phyloP scores from a whole-genome alignment of 2,888 invertebrate species.

The Dione vanillae region DNA sequence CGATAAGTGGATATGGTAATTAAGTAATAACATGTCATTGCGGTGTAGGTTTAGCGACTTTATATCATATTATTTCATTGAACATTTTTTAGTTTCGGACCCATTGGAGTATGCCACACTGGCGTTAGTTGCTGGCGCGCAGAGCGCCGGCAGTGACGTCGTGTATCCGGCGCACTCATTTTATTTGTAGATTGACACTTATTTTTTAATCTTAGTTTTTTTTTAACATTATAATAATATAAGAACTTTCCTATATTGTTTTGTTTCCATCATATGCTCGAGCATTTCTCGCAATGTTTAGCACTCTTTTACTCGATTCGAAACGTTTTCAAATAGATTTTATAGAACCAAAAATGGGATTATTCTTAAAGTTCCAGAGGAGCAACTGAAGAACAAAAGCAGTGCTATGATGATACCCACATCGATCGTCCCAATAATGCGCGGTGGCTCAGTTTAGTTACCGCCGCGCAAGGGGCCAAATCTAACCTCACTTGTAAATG shows the following conservation, averaged over 20 bases:
- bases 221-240: background rate
- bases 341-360: conserved; percentile 31
- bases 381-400: conserved; percentile 48
- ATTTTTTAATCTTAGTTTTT: background rate
- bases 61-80: too few relatives aligned
- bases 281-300: background rate
- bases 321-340: background rate
- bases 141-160: conserved; percentile 21
- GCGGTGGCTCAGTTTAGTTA: conserved; percentile 59
- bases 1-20: too few relatives aligned
- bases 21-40: too few relatives aligned
- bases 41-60: too few relatives aligned
- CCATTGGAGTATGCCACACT: too few relatives aligned
- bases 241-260: background rate
- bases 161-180: background rate
- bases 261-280: background rate
- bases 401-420: conserved; percentile 73
- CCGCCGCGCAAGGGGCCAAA: conserved; percentile 61
- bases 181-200: background rate
- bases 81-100: too few relatives aligned
- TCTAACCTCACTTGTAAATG: conserved; percentile 61
- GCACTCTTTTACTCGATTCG: background rate
- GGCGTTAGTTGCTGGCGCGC: conserved; percentile 21
- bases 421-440: conserved; percentile 66
- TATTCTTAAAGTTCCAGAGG: conserved; percentile 43